Percentiles rank a stretch among this genome's conserved stretches.
Conservation (phyloP, 2,113 vertebrate species). For the Copsychus sechellarum region DNA sequence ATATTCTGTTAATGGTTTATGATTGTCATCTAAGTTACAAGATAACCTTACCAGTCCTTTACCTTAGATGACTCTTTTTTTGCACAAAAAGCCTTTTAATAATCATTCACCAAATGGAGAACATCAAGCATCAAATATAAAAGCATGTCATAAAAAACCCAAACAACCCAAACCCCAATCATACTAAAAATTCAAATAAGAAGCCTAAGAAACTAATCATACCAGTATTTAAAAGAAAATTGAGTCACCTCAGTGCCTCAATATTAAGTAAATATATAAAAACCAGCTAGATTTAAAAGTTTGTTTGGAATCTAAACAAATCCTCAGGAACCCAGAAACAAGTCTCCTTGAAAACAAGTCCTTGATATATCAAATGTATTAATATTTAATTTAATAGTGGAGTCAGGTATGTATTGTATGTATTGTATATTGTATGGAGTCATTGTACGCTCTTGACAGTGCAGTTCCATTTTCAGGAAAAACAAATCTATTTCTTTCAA, state of each 20-base stretch:
- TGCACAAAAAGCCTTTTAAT: not conserved
- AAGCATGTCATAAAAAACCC: not conserved
- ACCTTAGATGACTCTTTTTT: not conserved
- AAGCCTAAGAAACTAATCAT: not conserved
- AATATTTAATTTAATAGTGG: not conserved
- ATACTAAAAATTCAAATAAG: not conserved
- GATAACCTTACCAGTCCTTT: not conserved
- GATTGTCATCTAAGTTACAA: not conserved
- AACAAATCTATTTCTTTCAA: not conserved
- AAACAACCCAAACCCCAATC: not conserved
- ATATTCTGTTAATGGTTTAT: not conserved
- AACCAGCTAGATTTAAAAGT: fast-evolving
- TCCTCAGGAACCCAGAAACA: not conserved
- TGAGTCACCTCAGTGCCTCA: not conserved
- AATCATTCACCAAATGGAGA: not conserved
- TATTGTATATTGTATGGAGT: no score
- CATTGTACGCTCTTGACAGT: not conserved
- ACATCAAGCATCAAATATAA: not conserved
- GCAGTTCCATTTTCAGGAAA: not conserved
- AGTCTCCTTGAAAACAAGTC: not conserved
- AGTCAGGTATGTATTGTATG: not conserved
- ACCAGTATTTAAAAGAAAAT: not conserved
- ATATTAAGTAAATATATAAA: not conserved
- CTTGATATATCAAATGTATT: not conserved
- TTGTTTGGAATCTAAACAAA: not conserved